Conservation (phyloP, 2,113 vertebrate species). For the Misgurnus anguillicaudatus region DNA sequence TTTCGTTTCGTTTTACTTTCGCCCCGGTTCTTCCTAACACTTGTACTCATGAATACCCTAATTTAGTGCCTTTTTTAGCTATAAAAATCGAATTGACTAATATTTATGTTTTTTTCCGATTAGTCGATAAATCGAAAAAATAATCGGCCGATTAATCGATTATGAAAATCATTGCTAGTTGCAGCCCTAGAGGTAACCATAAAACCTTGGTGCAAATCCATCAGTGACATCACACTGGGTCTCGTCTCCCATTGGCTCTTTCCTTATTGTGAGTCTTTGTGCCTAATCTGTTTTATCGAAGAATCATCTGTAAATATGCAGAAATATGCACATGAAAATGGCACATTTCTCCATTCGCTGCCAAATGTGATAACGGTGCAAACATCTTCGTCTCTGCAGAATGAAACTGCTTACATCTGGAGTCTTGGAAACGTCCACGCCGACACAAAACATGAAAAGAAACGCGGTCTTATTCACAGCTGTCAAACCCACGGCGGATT, state of each 20-base stretch:
- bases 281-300: not conserved
- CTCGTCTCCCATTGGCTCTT: not conserved
- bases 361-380: not conserved
- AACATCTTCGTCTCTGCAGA: constrained; percentile 9
- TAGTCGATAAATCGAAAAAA: too few species aligned
- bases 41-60: too few species aligned
- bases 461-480: constrained; percentile 46
- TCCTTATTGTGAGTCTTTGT: not conserved
- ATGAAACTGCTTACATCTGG: constrained; percentile 49
- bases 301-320: not conserved
- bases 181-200: not conserved
- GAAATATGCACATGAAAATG: not conserved
- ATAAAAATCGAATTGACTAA: too few species aligned
- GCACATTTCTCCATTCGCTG: not conserved
- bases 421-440: constrained; percentile 46
- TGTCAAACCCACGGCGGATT: constrained; percentile 29
- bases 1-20: not conserved
- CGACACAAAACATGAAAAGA: constrained; percentile 54
- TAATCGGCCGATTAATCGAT: too few species aligned
- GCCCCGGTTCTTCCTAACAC: too few species aligned
- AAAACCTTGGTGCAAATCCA: not conserved
- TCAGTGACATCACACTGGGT: not conserved
- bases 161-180: too few species aligned
- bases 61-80: too few species aligned
- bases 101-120: too few species aligned